These are phyloP conservation scores for Caiman crocodilus DNA, from an alignment of 2,797 vertebrate species.

Conservation along the genomic window DNA sequence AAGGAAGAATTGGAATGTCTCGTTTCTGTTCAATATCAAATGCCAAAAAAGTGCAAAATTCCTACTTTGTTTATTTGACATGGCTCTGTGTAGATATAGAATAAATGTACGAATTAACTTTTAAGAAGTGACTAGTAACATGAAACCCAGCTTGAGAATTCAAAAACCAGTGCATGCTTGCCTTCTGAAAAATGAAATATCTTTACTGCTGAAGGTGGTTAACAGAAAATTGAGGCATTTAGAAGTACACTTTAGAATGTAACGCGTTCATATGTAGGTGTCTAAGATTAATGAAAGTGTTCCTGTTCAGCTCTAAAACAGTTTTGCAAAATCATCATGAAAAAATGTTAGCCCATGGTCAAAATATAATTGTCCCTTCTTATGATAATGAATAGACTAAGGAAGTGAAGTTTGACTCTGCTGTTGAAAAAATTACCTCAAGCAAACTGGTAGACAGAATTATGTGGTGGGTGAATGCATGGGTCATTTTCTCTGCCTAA, in stretches of 20 bases:
- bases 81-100: not conserved
- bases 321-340: not conserved
- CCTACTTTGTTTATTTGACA: not conserved
- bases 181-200: not conserved
- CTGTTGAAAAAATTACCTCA: not conserved
- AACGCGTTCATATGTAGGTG: not conserved
- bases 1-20: not conserved
- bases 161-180: not conserved
- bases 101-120: not conserved
- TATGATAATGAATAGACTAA: not conserved
- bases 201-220: not conserved
- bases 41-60: not conserved
- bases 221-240: not conserved
- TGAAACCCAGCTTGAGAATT: not conserved
- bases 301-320: not conserved
- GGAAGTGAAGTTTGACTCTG: not conserved
- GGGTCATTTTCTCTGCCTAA: not conserved
- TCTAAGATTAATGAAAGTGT: not conserved
- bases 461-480: not conserved
- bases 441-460: not conserved
- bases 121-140: not conserved
- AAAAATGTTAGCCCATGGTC: rapidly evolving
- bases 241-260: not conserved
- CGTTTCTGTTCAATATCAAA: constrained; percentile 2
- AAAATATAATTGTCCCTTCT: not conserved